Evolutionary conservation across 2,888 invertebrate genomes (phyloP), one percentile per base, ranked within the genome.

Genomic region (Helicoverpa assulta): DNA sequence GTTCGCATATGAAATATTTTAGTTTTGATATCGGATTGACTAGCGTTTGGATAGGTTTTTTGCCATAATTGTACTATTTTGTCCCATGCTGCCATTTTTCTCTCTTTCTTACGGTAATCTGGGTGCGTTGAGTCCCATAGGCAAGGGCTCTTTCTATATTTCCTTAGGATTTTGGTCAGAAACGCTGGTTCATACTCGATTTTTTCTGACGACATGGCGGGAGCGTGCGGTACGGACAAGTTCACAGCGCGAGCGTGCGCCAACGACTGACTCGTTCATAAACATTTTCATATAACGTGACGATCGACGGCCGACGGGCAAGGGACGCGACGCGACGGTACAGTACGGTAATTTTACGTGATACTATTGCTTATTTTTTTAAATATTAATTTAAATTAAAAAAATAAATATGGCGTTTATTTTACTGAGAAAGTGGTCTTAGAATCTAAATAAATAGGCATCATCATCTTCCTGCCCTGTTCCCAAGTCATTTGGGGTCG

Each of bases 1-100:
- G 78, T 53, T 52, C 83, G 65, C 77, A 79, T 69, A 62, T 78
- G 73, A 56, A 79, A 81, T 58, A 85, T 66, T 69, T 80, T 85
- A 56, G 69, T 74, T 65, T 79, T 83, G 10, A 85, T 26, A 60
- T 65, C 53, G 1, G 70, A 29, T 21, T 76, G 21, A 21, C 62
- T 75, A 5, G 76, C 76, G 6, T 60, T 33, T n/a, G 74, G 69
- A 8, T 75, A 52, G 0, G 71, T 40, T 52, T 58, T 40, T 54
- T 54, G 69, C 70, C 81, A 85, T 67, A 61, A 16, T 29, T 73
- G 53, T 50, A 81, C 61, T 51, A 85, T 33, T 6, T 43, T 19
- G 14, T 67, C 21, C 53, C 70, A 78, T 12, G 72, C 73, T 1
- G 67, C 50, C 0, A 19, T 54, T 60, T 78, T 82, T 0, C 56